Percentiles rank a stretch among this genome's conserved stretches.
Evolutionary conservation across 2,888 invertebrate species (phyloP).

Genomic region (Dicyrtoma fusca): DNA sequence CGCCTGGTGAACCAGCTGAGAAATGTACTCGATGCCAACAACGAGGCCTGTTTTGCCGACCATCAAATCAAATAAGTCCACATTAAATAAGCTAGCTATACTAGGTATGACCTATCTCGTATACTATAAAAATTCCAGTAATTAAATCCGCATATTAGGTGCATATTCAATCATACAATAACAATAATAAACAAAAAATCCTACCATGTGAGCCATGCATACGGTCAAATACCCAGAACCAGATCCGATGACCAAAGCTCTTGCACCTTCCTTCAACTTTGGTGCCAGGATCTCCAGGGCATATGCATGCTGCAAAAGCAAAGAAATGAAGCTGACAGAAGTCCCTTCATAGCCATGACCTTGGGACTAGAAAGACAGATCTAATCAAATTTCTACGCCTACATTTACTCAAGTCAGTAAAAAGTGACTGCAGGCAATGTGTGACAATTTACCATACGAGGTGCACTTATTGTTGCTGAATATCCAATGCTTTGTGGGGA

Average conservation of each 20-base stretch:
- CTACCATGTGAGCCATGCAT: slow-evolving; percentile 81
- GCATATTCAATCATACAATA: no score
- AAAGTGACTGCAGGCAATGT: slow-evolving; percentile 42
- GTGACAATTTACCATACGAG: slow-evolving; percentile 87
- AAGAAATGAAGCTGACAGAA: no score
- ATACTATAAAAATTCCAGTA: no score
- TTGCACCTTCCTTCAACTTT: slow-evolving; percentile 74
- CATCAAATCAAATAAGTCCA: no score
- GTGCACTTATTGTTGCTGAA: slow-evolving; percentile 93
- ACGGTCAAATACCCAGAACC: slow-evolving; percentile 92
- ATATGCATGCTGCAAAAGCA: slow-evolving; percentile 79
- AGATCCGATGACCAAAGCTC: slow-evolving; percentile 88
- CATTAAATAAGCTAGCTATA: no score
- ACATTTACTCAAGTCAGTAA: no score
- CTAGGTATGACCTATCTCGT: no score
- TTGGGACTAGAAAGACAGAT: no score
- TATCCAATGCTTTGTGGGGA: slow-evolving; percentile 89
- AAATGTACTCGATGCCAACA: slow-evolving; percentile 89
- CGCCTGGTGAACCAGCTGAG: slow-evolving; percentile 76
- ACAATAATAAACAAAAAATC: no score
- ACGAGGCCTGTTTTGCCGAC: slow-evolving; percentile 71
- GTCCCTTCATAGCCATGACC: no score
- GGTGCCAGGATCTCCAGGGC: slow-evolving; percentile 83
- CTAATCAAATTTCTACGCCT: no score
- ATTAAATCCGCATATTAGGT: no score